These are phyloP conservation scores for Dendrolimus kikuchii DNA, from an alignment of 1,140 invertebrate genomes.

Conservation along the genomic window DNA sequence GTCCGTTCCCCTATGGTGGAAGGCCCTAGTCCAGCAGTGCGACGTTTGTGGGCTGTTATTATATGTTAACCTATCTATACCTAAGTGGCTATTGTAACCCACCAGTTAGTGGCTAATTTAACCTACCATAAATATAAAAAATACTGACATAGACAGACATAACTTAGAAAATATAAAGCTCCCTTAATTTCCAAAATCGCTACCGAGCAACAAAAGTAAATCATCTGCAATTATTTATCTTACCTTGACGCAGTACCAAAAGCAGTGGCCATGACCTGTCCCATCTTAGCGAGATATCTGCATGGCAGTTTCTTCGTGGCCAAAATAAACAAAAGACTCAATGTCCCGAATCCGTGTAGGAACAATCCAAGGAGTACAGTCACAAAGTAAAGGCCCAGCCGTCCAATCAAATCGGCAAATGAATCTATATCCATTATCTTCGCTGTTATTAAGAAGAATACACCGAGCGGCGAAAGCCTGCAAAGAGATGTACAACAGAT, in stretches of 20 bases:
- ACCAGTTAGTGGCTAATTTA: too few relatives aligned
- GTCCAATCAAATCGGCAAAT: conserved; percentile 84
- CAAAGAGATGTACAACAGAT: conserved; percentile 9
- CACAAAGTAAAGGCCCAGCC: conserved; percentile 92
- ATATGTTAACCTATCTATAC: too few relatives aligned
- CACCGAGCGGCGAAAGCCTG: conserved; percentile 94
- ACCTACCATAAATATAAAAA: too few relatives aligned
- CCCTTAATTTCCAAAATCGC: too few relatives aligned
- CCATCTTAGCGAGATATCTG: conserved; percentile 85
- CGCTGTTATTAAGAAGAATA: conserved; percentile 91
- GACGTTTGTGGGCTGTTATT: too few relatives aligned
- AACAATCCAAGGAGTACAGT: conserved; percentile 92
- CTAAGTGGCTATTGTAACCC: too few relatives aligned
- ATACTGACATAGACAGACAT: too few relatives aligned
- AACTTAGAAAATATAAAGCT: too few relatives aligned
- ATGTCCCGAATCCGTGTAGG: conserved; percentile 90
- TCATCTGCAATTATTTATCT: conserved; percentile 1
- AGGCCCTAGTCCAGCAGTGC: too few relatives aligned
- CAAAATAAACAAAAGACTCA: conserved; percentile 88
- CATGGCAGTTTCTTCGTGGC: conserved; percentile 87
- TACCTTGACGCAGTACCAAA: conserved; percentile 95
- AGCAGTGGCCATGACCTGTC: conserved; percentile 91
- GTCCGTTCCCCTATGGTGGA: too few relatives aligned
- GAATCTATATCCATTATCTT: conserved; percentile 93
- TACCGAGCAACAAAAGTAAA: too few relatives aligned